Conservation (phyloP, 2,113 vertebrate genomes). For the Rhineura floridana region DNA sequence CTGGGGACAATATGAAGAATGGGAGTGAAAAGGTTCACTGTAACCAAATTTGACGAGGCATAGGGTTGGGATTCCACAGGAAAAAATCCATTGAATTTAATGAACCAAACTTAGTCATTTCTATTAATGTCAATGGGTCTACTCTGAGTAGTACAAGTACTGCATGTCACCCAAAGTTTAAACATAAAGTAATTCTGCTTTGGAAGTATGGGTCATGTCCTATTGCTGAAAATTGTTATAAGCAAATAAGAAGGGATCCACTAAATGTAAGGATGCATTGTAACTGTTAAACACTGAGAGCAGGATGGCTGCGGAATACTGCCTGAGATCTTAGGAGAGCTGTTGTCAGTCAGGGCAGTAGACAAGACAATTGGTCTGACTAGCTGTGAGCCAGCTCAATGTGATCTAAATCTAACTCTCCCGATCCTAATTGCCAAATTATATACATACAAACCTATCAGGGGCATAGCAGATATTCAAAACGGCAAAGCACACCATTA, state of each 20-base stretch:
- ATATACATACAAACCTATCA: neutral
- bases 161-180: too few relatives aligned
- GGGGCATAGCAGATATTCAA: neutral
- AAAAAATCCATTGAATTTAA: too few relatives aligned
- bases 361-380: neutral
- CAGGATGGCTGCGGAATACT: neutral
- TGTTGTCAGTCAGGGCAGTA: neutral
- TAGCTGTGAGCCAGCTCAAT: neutral
- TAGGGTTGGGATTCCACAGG: too few relatives aligned
- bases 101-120: too few relatives aligned
- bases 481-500: conserved; percentile 35
- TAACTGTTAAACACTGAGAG: accelerated
- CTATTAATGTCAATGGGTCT: too few relatives aligned
- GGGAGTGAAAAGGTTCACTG: neutral
- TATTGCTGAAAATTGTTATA: accelerated
- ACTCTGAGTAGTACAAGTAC: too few relatives aligned
- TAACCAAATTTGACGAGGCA: neutral
- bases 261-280: neutral
- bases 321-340: accelerated
- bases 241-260: neutral
- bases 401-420: neutral
- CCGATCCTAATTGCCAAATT: neutral
- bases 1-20: neutral
- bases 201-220: neutral
- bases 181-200: neutral